Evolutionary conservation across 2,888 invertebrate species (phyloP).

Genomic region (Merodon equestris): DNA sequence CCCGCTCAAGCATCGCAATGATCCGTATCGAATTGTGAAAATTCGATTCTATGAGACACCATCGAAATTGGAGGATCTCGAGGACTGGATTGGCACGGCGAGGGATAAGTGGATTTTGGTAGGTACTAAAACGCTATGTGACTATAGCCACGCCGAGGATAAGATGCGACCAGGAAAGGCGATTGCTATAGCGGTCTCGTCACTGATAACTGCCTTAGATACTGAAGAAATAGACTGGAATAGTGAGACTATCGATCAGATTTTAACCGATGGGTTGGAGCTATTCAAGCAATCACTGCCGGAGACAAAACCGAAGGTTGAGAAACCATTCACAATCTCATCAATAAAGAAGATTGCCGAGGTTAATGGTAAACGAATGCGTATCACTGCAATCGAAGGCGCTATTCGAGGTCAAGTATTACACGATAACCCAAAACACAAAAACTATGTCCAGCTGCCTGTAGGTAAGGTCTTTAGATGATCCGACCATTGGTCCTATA

Average conservation of each 20-base stretch:
- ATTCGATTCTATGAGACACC: conserved; percentile 75
- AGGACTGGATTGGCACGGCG: conserved; percentile 74
- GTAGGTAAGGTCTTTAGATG: no score
- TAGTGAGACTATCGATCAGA: conserved; percentile 43
- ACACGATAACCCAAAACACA: no score
- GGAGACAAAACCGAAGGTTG: not conserved
- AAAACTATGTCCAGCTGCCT: no score
- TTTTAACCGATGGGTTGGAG: conserved; percentile 57
- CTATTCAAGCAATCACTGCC: conserved; percentile 35
- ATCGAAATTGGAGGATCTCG: conserved; percentile 74
- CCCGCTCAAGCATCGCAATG: conserved; percentile 71
- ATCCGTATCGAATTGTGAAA: conserved; percentile 75
- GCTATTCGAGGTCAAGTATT: not conserved
- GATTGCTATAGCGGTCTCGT: conserved; percentile 47
- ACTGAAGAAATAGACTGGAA: conserved; percentile 53
- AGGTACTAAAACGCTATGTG: conserved; percentile 73
- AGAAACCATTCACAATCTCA: conserved; percentile 5
- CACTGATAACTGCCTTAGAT: conserved; percentile 35
- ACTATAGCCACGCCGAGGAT: conserved; percentile 50
- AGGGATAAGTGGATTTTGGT: conserved; percentile 76
- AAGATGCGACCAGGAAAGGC: conserved; percentile 32
- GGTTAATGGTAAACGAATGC: conserved; percentile 13
- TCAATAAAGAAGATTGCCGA: conserved; percentile 30
- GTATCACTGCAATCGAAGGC: conserved; percentile 14
- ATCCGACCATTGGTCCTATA: no score